Percentiles rank a stretch among this genome's conserved stretches.
phyloP scores from a whole-genome alignment of 1,140 invertebrate species.

The Sminthurinus signatus region DNA sequence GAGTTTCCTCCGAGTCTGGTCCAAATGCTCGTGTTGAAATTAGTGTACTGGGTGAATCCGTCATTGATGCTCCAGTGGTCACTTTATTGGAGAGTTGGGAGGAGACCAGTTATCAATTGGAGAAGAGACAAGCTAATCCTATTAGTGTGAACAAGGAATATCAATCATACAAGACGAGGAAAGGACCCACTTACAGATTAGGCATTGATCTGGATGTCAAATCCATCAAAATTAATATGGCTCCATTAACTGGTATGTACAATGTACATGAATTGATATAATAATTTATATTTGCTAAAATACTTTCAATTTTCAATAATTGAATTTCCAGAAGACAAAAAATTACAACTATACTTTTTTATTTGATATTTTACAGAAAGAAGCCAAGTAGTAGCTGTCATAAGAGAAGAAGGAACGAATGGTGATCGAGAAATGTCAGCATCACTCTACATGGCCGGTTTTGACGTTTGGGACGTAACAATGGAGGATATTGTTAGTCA shows the following conservation, averaged over 20 bases:
- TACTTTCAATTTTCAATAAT: no score
- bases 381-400: slow-evolving; percentile 70
- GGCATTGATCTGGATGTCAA: slow-evolving; percentile 68
- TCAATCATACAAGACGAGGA: slow-evolving; percentile 52
- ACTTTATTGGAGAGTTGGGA: slow-evolving; percentile 80
- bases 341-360: no score
- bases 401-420: slow-evolving; percentile 95
- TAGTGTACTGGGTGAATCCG: slow-evolving; percentile 52
- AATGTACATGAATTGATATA: no score
- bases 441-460: slow-evolving; percentile 83
- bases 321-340: no score
- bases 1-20: slow-evolving; percentile 59
- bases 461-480: slow-evolving; percentile 85
- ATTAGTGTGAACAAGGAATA: slow-evolving; percentile 74
- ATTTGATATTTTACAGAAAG: slow-evolving; percentile 10
- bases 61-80: slow-evolving; percentile 60
- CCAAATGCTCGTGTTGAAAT: slow-evolving; percentile 59
- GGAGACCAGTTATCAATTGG: slow-evolving; percentile 86
- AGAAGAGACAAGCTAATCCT: slow-evolving; percentile 71
- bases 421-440: slow-evolving; percentile 96
- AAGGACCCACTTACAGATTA: slow-evolving; percentile 57
- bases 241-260: no score
- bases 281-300: no score
- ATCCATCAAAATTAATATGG: slow-evolving; percentile 35
- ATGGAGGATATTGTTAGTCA: slow-evolving; percentile 77